A percentile compares a stretch with the other conserved stretches of the same genome.
phyloP scores from a whole-genome alignment of 2,797 vertebrate species.

The Tarsius wallacei region DNA sequence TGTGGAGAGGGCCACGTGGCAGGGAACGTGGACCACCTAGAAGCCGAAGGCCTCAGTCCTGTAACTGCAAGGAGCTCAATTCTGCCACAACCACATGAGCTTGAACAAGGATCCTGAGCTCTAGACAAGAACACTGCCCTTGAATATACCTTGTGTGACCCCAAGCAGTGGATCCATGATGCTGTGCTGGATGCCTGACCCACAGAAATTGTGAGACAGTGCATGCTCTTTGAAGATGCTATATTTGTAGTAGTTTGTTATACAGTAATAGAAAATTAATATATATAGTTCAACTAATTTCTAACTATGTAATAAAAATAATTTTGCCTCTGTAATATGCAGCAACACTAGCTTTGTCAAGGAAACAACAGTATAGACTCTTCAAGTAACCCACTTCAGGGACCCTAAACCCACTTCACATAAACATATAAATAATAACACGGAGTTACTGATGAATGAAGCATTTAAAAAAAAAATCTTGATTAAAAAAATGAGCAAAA shows the following conservation, averaged over 20 bases:
- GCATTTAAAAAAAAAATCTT: too few species aligned
- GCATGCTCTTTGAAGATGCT: not conserved
- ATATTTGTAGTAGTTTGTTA: not conserved
- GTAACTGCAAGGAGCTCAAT: not conserved
- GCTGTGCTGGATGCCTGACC: not conserved
- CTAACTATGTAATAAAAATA: not conserved
- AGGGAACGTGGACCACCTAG: not conserved
- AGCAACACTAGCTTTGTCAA: not conserved
- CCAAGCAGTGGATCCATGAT: not conserved
- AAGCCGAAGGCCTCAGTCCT: not conserved
- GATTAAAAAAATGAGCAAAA: not conserved
- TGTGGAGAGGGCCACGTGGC: fast-evolving
- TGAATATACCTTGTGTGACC: not conserved
- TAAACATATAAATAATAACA: not conserved
- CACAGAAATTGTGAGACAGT: not conserved
- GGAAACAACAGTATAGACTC: not conserved
- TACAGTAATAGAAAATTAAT: not conserved
- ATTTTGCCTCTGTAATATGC: not conserved
- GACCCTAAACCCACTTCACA: not conserved
- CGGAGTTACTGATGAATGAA: too few species aligned
- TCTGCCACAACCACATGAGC: not conserved
- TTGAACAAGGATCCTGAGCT: not conserved
- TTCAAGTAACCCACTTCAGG: not conserved
- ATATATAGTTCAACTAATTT: not conserved
- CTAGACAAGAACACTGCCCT: not conserved